Percentiles rank a stretch among this genome's conserved stretches.
phyloP scores from a whole-genome alignment of 2,113 vertebrate genomes.

The Piprites chloris region DNA sequence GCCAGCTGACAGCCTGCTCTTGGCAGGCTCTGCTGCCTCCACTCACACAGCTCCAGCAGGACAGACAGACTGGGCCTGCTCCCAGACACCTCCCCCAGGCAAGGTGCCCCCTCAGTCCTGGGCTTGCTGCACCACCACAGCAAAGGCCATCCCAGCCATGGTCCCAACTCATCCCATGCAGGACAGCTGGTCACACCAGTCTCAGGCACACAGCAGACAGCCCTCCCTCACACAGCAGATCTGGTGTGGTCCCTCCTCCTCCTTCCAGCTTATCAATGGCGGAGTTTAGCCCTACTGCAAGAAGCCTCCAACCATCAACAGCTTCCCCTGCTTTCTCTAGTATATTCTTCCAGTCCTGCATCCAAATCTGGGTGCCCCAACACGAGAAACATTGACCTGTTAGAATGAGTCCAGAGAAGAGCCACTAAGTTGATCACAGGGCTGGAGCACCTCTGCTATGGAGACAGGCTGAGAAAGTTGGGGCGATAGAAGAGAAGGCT shows the following conservation, averaged over 20 bases:
- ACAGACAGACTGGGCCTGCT: neutral
- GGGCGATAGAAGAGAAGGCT: neutral
- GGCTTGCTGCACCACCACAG: neutral
- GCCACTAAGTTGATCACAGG: neutral
- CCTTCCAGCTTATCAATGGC: neutral
- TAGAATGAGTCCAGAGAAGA: neutral
- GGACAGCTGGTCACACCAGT: neutral
- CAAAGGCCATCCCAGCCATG: neutral
- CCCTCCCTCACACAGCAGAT: neutral
- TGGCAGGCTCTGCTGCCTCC: neutral
- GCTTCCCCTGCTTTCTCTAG: neutral
- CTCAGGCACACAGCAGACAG: fast-evolving
- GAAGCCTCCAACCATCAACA: neutral
- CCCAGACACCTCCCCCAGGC: neutral
- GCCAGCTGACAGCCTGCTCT: neutral
- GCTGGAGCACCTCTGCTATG: neutral
- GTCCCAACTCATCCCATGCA: fast-evolving
- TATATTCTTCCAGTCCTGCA: neutral
- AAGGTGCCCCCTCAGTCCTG: neutral
- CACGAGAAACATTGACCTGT: neutral
- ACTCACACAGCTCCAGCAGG: neutral
- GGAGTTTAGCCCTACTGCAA: neutral
- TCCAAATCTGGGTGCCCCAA: neutral
- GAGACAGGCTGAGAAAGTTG: neutral
- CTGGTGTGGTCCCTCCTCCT: neutral